A percentile compares a stretch with the other conserved stretches of the same genome.
Evolutionary conservation across 2,888 invertebrate genomes (phyloP).

Genomic region (Conomelus anceps): DNA sequence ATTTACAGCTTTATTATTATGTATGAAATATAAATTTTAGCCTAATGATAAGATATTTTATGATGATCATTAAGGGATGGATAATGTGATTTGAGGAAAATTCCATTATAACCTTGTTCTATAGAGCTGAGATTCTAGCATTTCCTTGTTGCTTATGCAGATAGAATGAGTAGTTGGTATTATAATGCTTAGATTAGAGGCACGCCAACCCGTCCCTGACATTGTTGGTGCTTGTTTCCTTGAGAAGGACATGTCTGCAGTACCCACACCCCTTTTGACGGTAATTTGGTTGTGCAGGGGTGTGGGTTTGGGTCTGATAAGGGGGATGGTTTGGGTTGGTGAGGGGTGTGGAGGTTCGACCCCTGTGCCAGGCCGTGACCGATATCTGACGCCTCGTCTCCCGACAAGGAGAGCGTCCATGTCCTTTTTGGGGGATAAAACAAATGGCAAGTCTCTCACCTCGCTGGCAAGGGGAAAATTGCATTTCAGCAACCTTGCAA

Average conservation of each 20-base stretch:
- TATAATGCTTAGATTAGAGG: background rate
- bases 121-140: background rate
- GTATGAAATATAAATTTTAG: background rate
- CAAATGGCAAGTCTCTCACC: background rate
- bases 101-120: background rate
- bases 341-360: background rate
- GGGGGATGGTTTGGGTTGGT: no score
- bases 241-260: background rate
- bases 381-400: background rate
- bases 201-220: background rate
- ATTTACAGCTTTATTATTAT: background rate
- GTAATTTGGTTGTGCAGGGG: background rate
- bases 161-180: background rate
- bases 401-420: background rate
- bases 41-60: background rate
- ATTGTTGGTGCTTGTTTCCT: background rate
- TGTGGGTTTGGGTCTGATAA: no score
- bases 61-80: background rate
- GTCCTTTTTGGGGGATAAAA: background rate
- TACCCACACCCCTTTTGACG: background rate
- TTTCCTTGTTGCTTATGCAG: background rate
- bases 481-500: background rate
- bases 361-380: background rate
- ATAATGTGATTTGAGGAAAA: background rate
- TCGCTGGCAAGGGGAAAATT: background rate